A percentile compares a stretch with the other conserved stretches of the same genome.
Evolutionary conservation across 2,888 invertebrate genomes (phyloP).

Genomic region (Bombyx huttoni): DNA sequence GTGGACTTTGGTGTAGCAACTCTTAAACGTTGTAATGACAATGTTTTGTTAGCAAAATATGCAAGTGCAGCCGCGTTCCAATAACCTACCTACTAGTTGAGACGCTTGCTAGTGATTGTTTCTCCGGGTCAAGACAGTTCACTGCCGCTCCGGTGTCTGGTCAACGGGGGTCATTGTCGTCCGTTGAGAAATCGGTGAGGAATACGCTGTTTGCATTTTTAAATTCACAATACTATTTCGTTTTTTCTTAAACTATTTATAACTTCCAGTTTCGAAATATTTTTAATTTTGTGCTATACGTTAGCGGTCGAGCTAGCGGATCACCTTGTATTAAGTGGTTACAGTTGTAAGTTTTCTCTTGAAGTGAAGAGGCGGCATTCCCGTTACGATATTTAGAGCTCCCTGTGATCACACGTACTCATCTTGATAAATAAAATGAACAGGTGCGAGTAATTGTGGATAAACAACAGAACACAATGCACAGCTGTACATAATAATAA

Average conservation of each 20-base stretch:
- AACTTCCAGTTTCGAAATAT: too few relatives aligned
- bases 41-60: conserved; percentile 2
- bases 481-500: neutral
- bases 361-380: too few relatives aligned
- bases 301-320: too few relatives aligned
- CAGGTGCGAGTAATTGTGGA: too few relatives aligned
- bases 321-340: too few relatives aligned
- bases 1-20: conserved; percentile 15
- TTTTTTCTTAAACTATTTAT: neutral
- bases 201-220: conserved; percentile 14
- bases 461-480: neutral
- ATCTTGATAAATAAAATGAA: too few relatives aligned
- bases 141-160: conserved; percentile 28
- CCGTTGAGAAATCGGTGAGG: conserved; percentile 22
- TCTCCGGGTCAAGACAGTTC: conserved; percentile 41
- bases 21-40: conserved; percentile 6
- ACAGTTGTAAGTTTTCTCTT: too few relatives aligned
- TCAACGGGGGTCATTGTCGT: conserved; percentile 36
- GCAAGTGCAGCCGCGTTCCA: conserved; percentile 21
- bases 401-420: too few relatives aligned
- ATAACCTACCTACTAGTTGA: conserved; percentile 27
- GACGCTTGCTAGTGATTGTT: conserved; percentile 19
- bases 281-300: too few relatives aligned
- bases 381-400: too few relatives aligned
- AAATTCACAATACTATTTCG: neutral